Evolutionary conservation across 2,113 vertebrate genomes (phyloP).

Genomic region (Paratilapia polleni): DNA sequence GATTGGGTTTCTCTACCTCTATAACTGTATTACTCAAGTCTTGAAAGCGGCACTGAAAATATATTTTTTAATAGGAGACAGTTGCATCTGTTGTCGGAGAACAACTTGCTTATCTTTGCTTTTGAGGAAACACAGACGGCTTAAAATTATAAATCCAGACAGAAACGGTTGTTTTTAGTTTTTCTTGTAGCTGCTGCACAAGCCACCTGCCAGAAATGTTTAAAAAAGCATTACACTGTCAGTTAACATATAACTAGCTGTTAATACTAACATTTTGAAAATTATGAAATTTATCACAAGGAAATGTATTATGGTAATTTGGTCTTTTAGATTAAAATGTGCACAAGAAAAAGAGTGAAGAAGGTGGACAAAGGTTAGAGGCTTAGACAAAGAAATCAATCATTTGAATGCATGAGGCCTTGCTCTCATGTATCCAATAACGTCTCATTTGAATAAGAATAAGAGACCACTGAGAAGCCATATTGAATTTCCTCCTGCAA

Average conservation of each 20-base stretch:
- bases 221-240: not conserved
- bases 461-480: conserved; percentile 51
- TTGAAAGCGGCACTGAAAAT: conserved; percentile 4
- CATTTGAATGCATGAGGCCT: conserved; percentile 48
- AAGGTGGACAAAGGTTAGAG: conserved; percentile 23
- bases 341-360: not conserved
- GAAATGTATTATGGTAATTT: conserved; percentile 17
- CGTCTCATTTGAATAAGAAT: conserved; percentile 72
- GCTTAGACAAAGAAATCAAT: conserved; percentile 47
- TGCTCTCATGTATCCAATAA: conserved; percentile 63
- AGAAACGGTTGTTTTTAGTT: conserved; percentile 4
- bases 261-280: not conserved
- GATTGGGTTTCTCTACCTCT: conserved; percentile 27
- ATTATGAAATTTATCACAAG: not conserved
- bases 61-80: conserved; percentile 5
- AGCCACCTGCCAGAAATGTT: not conserved
- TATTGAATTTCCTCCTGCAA: conserved; percentile 65
- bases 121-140: not conserved
- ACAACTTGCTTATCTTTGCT: conserved; percentile 8
- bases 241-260: not conserved
- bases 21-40: conserved; percentile 29
- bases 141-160: conserved; percentile 13
- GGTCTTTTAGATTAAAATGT: conserved; percentile 25
- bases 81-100: conserved; percentile 9
- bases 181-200: not conserved